phyloP scores from a whole-genome alignment of 64 coral and sea anemone species.

The Catalaphyllia jardinei region DNA sequence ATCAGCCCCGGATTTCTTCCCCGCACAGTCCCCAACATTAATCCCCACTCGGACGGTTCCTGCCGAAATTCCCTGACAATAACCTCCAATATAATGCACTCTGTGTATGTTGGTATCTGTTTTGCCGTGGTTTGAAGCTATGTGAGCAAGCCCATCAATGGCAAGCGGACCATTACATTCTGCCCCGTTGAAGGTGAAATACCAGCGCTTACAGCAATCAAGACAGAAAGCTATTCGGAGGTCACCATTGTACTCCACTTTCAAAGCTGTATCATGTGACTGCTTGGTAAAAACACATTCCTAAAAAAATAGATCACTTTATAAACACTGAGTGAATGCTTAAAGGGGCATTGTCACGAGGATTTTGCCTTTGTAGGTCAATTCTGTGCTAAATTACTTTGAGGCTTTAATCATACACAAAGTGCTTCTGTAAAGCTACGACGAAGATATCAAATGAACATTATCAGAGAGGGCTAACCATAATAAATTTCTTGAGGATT shows the following conservation, averaged over 20 bases:
- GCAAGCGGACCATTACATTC: slow-evolving; percentile 36
- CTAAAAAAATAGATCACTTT: neutral
- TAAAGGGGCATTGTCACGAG: too few species aligned
- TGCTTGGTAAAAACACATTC: slow-evolving; percentile 24
- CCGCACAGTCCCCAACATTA: neutral
- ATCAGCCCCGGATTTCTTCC: neutral
- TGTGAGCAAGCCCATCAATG: neutral
- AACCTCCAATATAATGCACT: neutral
- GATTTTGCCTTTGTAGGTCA: too few species aligned
- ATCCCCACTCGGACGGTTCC: slow-evolving; percentile 5
- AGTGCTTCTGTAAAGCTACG: too few species aligned
- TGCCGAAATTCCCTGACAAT: neutral
- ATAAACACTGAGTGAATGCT: neutral
- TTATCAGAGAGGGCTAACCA: too few species aligned
- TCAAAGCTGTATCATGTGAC: neutral
- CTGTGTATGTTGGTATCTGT: slow-evolving; percentile 23
- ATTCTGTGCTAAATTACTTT: too few species aligned
- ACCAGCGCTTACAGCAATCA: slow-evolving; percentile 42
- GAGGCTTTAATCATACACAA: too few species aligned
- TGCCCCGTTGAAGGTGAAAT: slow-evolving; percentile 4
- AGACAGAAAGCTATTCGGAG: slow-evolving; percentile 11
- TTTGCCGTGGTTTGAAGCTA: neutral
- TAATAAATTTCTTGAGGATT: too few species aligned
- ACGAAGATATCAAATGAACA: too few species aligned
- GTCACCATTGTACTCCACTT: slow-evolving; percentile 43